Percentiles rank a stretch among this genome's conserved stretches.
These are phyloP conservation scores for Philantomba maxwellii DNA, from an alignment of 2,113 vertebrate species.

Conservation along the genomic window DNA sequence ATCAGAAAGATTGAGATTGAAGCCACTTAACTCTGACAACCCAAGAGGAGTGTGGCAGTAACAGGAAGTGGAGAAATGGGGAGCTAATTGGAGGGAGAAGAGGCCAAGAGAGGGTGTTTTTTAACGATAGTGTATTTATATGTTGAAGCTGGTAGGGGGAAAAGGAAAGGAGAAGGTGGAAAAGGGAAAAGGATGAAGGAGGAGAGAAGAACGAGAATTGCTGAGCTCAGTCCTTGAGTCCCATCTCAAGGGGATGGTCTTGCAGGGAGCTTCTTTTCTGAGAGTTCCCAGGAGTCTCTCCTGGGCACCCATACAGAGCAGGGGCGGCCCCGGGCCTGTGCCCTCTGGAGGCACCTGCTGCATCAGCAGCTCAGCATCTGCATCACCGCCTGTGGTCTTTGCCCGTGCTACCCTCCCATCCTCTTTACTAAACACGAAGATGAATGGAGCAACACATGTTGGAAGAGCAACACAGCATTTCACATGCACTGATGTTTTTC, in stretches of 20 bases:
- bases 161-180: background rate
- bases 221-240: background rate
- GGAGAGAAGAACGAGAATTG: background rate
- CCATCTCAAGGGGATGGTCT: background rate
- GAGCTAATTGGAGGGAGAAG: background rate
- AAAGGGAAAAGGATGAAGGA: background rate
- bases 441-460: background rate
- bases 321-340: background rate
- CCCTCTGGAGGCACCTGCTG: background rate
- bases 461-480: background rate
- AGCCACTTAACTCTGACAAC: background rate
- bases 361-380: background rate
- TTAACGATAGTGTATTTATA: background rate
- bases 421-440: background rate
- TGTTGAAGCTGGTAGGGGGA: background rate
- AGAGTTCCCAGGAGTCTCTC: background rate
- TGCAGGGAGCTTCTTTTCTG: background rate
- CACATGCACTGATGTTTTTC: background rate
- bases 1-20: background rate
- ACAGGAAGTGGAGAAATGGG: background rate
- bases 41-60: background rate
- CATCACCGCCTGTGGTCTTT: background rate
- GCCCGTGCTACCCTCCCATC: background rate
- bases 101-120: background rate
- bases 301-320: rapidly evolving